Conservation (phyloP, 1,140 invertebrate species). For the Lutraria rhynchaena region DNA sequence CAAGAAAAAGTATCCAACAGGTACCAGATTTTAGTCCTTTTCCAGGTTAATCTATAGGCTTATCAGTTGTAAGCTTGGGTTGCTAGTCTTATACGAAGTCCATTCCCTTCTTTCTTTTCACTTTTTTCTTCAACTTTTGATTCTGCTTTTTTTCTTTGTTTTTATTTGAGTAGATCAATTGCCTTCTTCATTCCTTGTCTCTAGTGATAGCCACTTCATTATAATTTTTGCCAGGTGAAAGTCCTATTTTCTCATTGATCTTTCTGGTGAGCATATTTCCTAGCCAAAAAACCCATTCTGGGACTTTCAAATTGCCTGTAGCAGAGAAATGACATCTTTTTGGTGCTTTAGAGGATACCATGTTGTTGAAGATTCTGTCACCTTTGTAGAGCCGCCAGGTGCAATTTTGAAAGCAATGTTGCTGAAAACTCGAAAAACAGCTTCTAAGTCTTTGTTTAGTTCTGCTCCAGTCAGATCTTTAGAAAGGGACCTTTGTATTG, state of each 20-base stretch:
- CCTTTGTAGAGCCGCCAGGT: conserved; percentile 12
- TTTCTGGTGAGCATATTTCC: neutral
- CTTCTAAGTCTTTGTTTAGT: neutral
- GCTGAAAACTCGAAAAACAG: conserved; percentile 16
- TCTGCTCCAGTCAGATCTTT: conserved; percentile 11
- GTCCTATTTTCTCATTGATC: conserved; percentile 13
- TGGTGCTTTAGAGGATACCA: conserved; percentile 28
- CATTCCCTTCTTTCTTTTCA: too few species aligned
- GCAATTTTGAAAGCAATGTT: conserved; percentile 2
- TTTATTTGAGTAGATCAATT: neutral
- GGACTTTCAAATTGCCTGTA: neutral
- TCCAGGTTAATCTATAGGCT: too few species aligned
- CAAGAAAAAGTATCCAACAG: too few species aligned
- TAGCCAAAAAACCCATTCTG: neutral
- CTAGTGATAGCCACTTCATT: neutral
- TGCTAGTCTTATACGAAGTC: too few species aligned
- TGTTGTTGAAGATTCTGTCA: conserved; percentile 22
- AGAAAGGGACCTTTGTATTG: conserved; percentile 5
- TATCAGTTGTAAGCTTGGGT: too few species aligned
- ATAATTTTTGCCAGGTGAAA: conserved; percentile 23
- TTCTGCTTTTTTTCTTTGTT: conserved; percentile 6
- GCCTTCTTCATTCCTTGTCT: conserved; percentile 16
- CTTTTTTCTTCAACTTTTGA: neutral
- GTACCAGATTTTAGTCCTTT: too few species aligned
- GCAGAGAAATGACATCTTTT: conserved; percentile 35